Evolutionary conservation across 2,797 vertebrate species (phyloP), one percentile per base, ranked within the genome.

Genomic region (Monodelphis domestica): DNA sequence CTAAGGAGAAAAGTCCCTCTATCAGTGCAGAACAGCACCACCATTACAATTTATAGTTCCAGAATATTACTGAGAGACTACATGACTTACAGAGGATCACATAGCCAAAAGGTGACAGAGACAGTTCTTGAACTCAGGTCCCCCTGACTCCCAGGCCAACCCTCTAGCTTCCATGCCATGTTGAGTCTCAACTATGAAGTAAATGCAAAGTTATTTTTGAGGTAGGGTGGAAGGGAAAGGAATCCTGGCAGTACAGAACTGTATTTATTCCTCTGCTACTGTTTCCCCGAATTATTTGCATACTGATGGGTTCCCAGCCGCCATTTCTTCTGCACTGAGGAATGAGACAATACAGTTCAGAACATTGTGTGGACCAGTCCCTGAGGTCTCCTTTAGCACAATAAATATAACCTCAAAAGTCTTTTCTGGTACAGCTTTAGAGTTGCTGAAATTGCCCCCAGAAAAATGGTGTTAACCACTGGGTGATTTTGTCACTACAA

Each of bases 391-490:
- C 53, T 89, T 92, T 30, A 38, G 78, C 93, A 70, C 45, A 21
- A 94, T 94, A 54, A 89, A 89, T 45, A 52, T 50, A 88, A 53
- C 38, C 52, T 55, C 29, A 26, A 95, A 88, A 93, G 57, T 17
- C 7, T 90, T 51, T 90, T 91, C 78, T 53, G 87, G 21, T 54
- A n/a, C 38, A 84, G 70, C 21, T 84, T 45, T 26, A 84, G 70
- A 9, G 3, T 26, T 45, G 7, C 70, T 84, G 21, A 84, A 78
- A 26, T 84, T 26, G 9, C 70, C 70, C 45, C 70, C 17, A 45
- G 63, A 17, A 38, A 70, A 78, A 45, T 38, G 21, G n/a, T 45
- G 21, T 78, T 21, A 78, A 78, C 38, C 21, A 45, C 21, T 26
- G 21, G 12, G 45, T 45, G 38, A 45, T 45, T 38, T 84, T 84